Evolutionary conservation across 2,888 invertebrate species (phyloP), one percentile per base, ranked within the genome.

Genomic region (Pachliopta kotzebuea): DNA sequence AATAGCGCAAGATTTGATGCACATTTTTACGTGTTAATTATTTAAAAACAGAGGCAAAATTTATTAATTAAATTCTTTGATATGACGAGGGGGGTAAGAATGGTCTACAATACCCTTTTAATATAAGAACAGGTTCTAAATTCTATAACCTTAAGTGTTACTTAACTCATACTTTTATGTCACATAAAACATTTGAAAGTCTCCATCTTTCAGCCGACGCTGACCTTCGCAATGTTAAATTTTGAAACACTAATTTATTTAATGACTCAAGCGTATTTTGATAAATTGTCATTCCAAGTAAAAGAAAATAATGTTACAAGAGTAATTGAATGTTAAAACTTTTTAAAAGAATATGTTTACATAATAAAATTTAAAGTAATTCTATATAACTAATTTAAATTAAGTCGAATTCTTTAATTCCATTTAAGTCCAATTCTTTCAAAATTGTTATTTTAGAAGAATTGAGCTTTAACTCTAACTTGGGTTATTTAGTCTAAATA

Each of bases 161-260:
- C 77, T 75, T 76, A 74, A 79, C 70, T 73, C 69, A 74, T 74
- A 74, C 75, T 78, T 78, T 78, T 73, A 73, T 80, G 77, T 79
- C 76, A 77, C 76, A 76, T 70, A 68, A 73, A 74, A 73, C 78
- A 80, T 84, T 84, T 81, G 83, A 84, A 85, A 84, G 84, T 83
- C 74, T 71, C 78, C 74, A 80, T 82, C 73, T 80, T 79, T 79
- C 79, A 79, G 78, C 70, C 67, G 60, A 53, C 60, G 74, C 68
- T 76, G 76, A 81, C 83, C 80, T 83, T 81, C 78, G 69, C 67
- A 72, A 67, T 75, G 70, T 69, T 71, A 71, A 52, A 68, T 80
- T 84, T 77, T 77, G 81, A 78, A 82, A 84, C 71, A 75, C 68
- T 74, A 70, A 70, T 70, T 74, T 71, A 66, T 57, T 61, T 31